Evolutionary conservation across 1,140 invertebrate genomes (phyloP).

Genomic region (Magallana gigas): DNA sequence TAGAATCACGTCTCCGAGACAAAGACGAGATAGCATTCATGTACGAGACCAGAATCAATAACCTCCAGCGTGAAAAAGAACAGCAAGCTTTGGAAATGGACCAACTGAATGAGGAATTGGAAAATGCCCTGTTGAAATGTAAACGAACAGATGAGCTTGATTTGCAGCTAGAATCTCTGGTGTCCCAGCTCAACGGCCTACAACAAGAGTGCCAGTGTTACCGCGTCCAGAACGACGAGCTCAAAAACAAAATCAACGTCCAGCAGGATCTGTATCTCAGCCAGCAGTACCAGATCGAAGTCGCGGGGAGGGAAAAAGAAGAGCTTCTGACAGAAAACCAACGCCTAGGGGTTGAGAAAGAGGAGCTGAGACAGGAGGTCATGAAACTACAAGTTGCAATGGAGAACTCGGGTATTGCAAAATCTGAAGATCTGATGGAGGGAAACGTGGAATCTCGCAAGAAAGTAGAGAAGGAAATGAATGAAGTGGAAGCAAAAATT

Average conservation of each 20-base stretch:
- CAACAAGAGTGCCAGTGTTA: slow-evolving; percentile 61
- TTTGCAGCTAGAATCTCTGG: slow-evolving; percentile 42
- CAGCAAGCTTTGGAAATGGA: slow-evolving; percentile 39
- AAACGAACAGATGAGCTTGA: slow-evolving; percentile 27
- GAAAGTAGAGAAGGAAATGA: not conserved
- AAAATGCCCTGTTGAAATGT: slow-evolving; percentile 6
- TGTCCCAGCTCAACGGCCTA: slow-evolving; percentile 45
- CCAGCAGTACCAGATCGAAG: slow-evolving; percentile 60
- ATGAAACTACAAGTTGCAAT: not conserved
- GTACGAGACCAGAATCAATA: not conserved
- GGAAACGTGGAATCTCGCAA: not conserved
- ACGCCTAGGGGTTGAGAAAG: not conserved
- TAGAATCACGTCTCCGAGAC: not conserved
- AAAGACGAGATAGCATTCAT: not conserved
- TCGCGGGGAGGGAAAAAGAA: slow-evolving; percentile 2
- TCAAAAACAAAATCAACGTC: slow-evolving; percentile 67
- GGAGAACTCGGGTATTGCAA: not conserved
- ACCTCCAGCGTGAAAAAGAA: slow-evolving; percentile 38
- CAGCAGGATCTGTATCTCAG: slow-evolving; percentile 63
- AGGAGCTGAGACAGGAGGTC: not conserved
- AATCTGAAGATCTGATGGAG: not conserved
- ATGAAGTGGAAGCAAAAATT: not conserved
- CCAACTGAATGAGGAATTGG: slow-evolving; percentile 41
- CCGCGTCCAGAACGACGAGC: slow-evolving; percentile 63
- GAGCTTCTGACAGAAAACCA: not conserved